Evolutionary conservation across 2,797 vertebrate genomes (phyloP), one percentile per base, ranked within the genome.

Genomic region (Pseudomugil gertrudae): DNA sequence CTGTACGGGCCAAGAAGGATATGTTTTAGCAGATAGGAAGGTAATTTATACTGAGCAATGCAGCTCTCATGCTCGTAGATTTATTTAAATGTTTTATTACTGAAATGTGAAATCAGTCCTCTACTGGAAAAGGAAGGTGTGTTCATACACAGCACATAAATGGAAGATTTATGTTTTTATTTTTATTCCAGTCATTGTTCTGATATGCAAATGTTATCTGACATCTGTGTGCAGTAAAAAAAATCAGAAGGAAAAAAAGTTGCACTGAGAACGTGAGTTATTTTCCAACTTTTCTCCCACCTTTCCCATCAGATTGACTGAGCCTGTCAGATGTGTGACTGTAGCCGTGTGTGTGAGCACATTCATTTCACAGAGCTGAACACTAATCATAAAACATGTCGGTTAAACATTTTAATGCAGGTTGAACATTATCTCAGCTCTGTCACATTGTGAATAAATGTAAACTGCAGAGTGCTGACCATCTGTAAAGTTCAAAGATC

Each of bases 351-450:
- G 17, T 61, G 14, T 61, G 62, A 68, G 45, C 19, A 51, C 66
- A 24, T 55, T 55, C 50, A 30, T 65, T 45, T 26, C 55, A 21
- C 53, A 33, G 35, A 32, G 58, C 29, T n/a, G 26, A 45, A 56
- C 70, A 81, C 80, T 74, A 71, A 78, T 80, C 45, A 32, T 45
- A 62, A 48, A 45, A 43, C 66, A 32, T 33, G 24, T 74, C 66
- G 64, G 53, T 43, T 58, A 45, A 74, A 69, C 61, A 68, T 79
- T 76, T 26, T 47, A 64, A 77, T 29, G 29, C 29, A 29, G 29
- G 5, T 4, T 66, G 67, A 61, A 58, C 43, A 4, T 5, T 26
- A 45, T 36, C 36, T 51, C 5, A 0, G 36, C 53, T 52, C 48
- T 53, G 53, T 66, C 67, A 54, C 48, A 58, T 61, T 17, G 29